Base-by-base conservation (phyloP, 64 coral and sea anemone species). In the Stylophora pistillata region DNA sequence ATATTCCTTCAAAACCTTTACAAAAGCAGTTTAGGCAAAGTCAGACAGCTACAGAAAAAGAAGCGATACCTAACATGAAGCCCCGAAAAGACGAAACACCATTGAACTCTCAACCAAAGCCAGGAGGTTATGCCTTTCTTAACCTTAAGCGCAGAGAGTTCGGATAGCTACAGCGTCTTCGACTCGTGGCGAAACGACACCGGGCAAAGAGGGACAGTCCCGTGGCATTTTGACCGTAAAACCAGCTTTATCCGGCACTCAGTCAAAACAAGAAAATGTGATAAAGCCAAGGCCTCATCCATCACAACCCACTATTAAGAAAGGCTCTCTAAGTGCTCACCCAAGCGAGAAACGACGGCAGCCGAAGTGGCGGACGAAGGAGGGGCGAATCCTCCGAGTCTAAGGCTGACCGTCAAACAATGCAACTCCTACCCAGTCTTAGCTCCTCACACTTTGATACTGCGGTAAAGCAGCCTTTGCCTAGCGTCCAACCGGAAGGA, bases 331-430 rank as follows among this genome's bases (percentile, higher is more conserved):
- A n/a, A 84, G 34, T 14, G 62, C 62, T 84, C 34, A 62, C 1
- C 61, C 80, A 34, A 15, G n/a, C 31, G 17, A 41, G 30, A 82
- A 82, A 82, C 57, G 78, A 70, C 32, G 20, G 7, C 62, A 53
- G 18, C 17, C 59, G 16, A 84, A 53, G 23, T 25, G 15, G 15
- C 80, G 65, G 27, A 2, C 28, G 17, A 27, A 11, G 27, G 5
- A 29, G 0, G 37, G 31, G 3, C 32, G 20, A 53, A 63, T 15
- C 14, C 54, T 11, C 32, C 62, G 12, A 16, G 23, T 5, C 64
- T 84, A 53, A 60, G 69, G 27, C 80, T 23, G 62, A 54, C 47
- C 53, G 32, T 84, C 13, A 84, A 68, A 54, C 80, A 68, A n/a
- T n/a, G n/a, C n/a, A n/a, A 33, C 61, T n/a, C 69, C n/a, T 84